Base-by-base conservation (phyloP, 2,888 invertebrate species). In the Nemotelus pantherinus region DNA sequence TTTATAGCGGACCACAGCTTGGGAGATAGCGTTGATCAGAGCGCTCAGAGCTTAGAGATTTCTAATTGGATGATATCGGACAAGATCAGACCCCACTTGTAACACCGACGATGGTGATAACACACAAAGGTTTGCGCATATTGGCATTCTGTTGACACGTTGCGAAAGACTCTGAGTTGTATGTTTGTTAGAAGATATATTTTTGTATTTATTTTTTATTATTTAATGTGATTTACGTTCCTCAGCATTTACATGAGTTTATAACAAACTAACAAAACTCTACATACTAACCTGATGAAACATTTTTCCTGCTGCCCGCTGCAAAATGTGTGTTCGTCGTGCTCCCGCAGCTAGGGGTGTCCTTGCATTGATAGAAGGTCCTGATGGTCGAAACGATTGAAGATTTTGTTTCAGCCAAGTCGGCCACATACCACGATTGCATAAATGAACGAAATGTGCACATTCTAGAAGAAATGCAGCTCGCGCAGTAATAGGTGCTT, bases 341-440 rank as follows among this genome's bases (percentile, higher is more conserved):
- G 90, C 87, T 7, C 92, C 91, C 0, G 91, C 90, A 39, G 91
- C 89, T 63, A 87, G 80, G 80, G 86, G 84, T 80, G 87, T 83
- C 83, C 89, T 82, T 83, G 87, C 82, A 80, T 85, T 84, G 81
- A 88, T 83, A 85, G 89, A 87, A 45, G 93, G 91, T 53, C 93
- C 93, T 0, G 87, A 87, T 0, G 92, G 92, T 65, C 94, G 89
- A 84, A 93, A 93, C 84, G 93, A 91, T 5, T 93, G 92, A 80
- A 93, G 89, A 84, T 94, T 95, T 6, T 95, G 91, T 87, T 97
- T 97, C 91, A 98, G 95, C 98, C 99, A 99, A 77, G 93, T 92
- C 0, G 99, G 99, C 99, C 99, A 99, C 82, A 97, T 96, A 0
- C 98, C 98, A 85, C 96, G 95, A 86, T 99, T 99, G 87, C 99